Percentiles rank a stretch among this genome's conserved stretches.
These are phyloP conservation scores for Thripadectes ignobilis DNA, from an alignment of 2,797 vertebrate species.

Conservation along the genomic window DNA sequence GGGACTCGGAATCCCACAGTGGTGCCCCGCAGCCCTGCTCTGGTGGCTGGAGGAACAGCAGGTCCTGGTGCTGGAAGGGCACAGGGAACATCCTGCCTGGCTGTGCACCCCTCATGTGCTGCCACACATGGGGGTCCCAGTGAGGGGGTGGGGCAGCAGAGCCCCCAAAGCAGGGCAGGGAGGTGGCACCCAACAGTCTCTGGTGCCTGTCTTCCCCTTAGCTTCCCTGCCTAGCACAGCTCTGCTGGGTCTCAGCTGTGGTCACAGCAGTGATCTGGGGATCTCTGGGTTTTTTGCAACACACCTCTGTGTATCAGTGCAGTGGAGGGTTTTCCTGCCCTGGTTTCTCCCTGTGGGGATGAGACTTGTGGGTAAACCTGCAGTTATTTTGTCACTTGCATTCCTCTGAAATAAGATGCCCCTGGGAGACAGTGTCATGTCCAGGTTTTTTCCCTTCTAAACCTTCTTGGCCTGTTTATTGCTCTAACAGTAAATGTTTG, in stretches of 20 bases:
- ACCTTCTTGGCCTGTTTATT: neutral
- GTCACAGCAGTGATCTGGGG: neutral
- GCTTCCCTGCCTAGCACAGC: neutral
- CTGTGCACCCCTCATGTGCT: neutral
- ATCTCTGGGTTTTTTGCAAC: neutral
- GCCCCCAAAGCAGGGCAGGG: neutral
- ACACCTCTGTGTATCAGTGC: rapidly evolving
- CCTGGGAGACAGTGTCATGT: neutral
- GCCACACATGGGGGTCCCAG: rapidly evolving
- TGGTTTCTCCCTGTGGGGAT: neutral
- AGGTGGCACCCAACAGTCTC: neutral
- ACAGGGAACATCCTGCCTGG: neutral
- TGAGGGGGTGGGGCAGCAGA: neutral
- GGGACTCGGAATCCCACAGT: neutral
- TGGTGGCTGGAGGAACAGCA: neutral
- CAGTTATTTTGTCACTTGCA: neutral
- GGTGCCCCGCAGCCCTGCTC: neutral
- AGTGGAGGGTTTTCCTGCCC: neutral
- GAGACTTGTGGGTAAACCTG: neutral
- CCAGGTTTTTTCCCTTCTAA: neutral
- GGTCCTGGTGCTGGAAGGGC: neutral
- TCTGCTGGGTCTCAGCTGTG: rapidly evolving
- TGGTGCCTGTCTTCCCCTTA: neutral
- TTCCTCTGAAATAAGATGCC: neutral
- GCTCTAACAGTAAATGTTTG: slow-evolving; percentile 12